These are phyloP conservation scores for Myrmophylax atrothorax DNA, from an alignment of 2,113 vertebrate genomes.

Conservation along the genomic window DNA sequence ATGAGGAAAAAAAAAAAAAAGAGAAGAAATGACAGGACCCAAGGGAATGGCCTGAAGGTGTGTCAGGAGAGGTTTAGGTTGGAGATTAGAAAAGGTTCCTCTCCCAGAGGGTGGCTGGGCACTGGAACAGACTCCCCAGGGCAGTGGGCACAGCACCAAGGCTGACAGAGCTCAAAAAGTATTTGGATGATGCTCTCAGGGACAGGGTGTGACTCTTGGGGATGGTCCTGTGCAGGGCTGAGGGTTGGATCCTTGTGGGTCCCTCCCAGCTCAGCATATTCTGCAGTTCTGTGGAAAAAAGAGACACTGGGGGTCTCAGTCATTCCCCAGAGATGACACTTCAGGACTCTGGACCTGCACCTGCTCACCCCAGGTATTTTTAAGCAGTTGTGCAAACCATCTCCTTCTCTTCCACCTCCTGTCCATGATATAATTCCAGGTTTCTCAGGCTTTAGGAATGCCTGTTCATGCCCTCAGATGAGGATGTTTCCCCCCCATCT, in stretches of 20 bases:
- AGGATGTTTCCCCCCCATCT: neutral
- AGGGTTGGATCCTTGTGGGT: neutral
- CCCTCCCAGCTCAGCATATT: neutral
- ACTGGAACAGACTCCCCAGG: neutral
- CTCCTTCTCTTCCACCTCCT: neutral
- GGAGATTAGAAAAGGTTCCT: neutral
- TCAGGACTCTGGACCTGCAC: neutral
- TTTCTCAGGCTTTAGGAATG: neutral
- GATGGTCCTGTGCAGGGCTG: neutral
- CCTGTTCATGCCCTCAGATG: neutral
- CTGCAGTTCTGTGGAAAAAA: neutral
- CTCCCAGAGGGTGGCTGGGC: neutral
- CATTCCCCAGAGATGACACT: neutral
- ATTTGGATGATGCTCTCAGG: neutral
- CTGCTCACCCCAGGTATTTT: neutral
- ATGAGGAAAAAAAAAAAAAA: neutral
- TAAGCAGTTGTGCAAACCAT: neutral
- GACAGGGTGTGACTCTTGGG: neutral
- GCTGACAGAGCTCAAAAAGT: neutral
- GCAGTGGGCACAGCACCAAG: neutral
- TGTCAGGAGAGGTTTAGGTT: neutral
- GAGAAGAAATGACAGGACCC: neutral
- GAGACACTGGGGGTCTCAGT: neutral
- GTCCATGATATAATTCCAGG: accelerated
- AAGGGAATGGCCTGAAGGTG: neutral